phyloP scores from a whole-genome alignment of 2,797 vertebrate species.

The Molothrus ater region DNA sequence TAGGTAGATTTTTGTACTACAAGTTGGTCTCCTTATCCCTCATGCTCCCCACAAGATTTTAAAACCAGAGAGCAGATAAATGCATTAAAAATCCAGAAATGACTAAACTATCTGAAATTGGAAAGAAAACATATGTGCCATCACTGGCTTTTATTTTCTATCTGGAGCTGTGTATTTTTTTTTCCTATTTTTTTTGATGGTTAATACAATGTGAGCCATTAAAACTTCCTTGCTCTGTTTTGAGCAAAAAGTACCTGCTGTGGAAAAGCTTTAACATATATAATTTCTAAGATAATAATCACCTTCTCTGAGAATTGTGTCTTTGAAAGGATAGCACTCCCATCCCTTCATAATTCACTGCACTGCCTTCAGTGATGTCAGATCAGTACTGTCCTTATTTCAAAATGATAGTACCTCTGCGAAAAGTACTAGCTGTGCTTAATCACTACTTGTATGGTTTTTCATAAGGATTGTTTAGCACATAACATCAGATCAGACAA shows the following conservation, averaged over 20 bases:
- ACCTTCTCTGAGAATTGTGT: neutral
- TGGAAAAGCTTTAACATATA: neutral
- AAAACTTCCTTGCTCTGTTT: neutral
- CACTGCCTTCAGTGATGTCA: neutral
- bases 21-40: neutral
- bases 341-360: neutral
- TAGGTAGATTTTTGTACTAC: neutral
- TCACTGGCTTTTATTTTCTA: constrained; percentile 14
- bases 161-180: neutral
- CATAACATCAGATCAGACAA: neutral
- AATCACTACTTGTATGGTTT: neutral
- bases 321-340: neutral
- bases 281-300: neutral
- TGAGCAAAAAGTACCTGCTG: neutral
- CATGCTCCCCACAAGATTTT: neutral
- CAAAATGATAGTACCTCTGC: neutral
- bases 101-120: neutral
- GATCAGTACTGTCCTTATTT: neutral
- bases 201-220: neutral
- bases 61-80: neutral
- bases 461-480: neutral
- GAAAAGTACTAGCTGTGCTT: neutral
- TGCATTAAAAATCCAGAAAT: neutral
- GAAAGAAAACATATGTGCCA: neutral
- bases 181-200: neutral